Evolutionary conservation across 1,140 invertebrate genomes (phyloP), one percentile per base, ranked within the genome.

Genomic region (Venustaconcha ellipsiformis): DNA sequence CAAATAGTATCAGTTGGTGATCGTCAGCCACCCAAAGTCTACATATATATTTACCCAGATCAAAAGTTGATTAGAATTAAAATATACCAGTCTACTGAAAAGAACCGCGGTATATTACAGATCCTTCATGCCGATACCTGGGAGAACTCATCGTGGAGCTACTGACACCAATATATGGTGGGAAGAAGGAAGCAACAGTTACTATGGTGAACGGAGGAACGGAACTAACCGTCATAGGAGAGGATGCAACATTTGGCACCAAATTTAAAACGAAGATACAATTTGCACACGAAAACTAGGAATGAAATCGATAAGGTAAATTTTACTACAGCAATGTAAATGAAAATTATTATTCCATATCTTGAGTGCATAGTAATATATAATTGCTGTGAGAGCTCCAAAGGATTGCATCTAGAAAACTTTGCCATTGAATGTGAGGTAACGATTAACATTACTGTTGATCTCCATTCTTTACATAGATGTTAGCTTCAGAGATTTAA

Each of bases 181-280:
- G 57, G 37, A 60, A 66, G 20, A 20, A 59, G 20, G 20, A 74
- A 55, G 66, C n/a, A 56, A 30, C 26, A 23, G 72, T 74, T 20
- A 67, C 17, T 12, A 74, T 74, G 72, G 69, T 74, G 13, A 68
- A 74, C 57, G 72, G 72, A 15, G 72, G 72, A 12, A 74, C 72
- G 13, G 56, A 74, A 57, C 37, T 74, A 59, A 63, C 66, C 37
- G 65, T 74, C 8, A 58, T 68, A 18, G 67, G 66, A 37, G 56
- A 17, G 23, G 72, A 74, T 15, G 60, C 30, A 23, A 48, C 23
- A 1, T 55, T 67, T 12, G 72, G 67, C 30, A 37, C 30, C 30
- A 37, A 5, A 2, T 37, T 37, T 37, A 37, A 2, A 2, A 37
- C 30, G 2, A 37, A 37, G 30, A 37, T 37, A 37, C 2, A 37